Percentiles rank a stretch among this genome's conserved stretches.
Evolutionary conservation across 2,888 invertebrate genomes (phyloP).

Genomic region (Tanypteryx hageni): DNA sequence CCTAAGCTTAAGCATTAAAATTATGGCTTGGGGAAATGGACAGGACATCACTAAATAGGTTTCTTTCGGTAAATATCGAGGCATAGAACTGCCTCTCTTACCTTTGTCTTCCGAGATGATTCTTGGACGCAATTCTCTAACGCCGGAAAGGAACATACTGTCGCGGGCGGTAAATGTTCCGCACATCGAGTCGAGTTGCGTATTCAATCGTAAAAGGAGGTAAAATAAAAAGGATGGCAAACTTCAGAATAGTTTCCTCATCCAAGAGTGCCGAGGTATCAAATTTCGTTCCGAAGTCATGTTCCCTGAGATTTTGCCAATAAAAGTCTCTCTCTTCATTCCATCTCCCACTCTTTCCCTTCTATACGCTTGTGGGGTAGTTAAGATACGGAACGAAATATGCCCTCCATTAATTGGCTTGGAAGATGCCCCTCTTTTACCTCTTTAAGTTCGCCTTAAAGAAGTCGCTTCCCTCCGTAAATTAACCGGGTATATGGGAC

Average conservation of each 20-base stretch:
- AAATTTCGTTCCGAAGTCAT: not conserved
- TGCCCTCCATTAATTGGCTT: not conserved
- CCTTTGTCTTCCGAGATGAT: not conserved
- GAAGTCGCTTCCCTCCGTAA: not conserved
- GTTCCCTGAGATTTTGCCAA: slow-evolving; percentile 10
- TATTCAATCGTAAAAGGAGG: not conserved
- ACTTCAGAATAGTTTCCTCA: not conserved
- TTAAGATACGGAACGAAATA: not conserved
- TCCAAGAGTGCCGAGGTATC: not conserved
- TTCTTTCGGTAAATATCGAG: not conserved
- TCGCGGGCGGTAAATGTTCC: slow-evolving; percentile 5
- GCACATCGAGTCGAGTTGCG: not conserved
- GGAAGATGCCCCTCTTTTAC: not conserved
- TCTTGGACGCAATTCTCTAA: not conserved
- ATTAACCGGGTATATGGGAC: slow-evolving; percentile 16
- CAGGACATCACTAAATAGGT: not conserved
- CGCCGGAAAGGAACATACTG: not conserved
- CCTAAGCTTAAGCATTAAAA: too few species aligned
- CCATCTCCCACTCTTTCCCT: not conserved
- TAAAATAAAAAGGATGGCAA: not conserved
- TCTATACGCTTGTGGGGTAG: not conserved
- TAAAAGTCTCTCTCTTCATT: not conserved
- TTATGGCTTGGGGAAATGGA: not conserved
- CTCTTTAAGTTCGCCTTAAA: not conserved
- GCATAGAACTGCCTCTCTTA: not conserved